Conservation (phyloP, 2,888 invertebrate species). For the Bombylius discolor region DNA sequence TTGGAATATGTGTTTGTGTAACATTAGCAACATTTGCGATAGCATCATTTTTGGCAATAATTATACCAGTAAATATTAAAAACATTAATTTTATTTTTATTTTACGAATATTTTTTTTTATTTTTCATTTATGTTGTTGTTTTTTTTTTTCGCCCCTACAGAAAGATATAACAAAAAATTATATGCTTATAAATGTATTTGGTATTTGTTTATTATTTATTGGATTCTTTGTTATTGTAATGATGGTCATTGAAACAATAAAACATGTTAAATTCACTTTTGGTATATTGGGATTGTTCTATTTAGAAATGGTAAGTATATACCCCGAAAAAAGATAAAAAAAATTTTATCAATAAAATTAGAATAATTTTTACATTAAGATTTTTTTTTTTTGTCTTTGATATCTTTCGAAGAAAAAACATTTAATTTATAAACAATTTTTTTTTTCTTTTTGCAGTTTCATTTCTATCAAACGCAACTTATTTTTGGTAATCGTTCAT, state of each 20-base stretch:
- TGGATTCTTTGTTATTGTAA: not conserved
- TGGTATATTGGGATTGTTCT: no score
- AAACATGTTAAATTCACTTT: no score
- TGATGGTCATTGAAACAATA: no score
- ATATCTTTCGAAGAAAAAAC: no score
- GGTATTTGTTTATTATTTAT: not conserved
- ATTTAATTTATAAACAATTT: not conserved
- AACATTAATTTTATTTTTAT: not conserved
- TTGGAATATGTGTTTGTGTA: not conserved
- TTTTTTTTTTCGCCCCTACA: not conserved
- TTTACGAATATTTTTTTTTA: not conserved
- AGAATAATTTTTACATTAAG: no score
- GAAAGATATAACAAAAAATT: not conserved
- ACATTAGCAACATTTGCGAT: not conserved
- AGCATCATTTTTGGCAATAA: not conserved
- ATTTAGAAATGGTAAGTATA: no score
- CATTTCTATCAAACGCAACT: not conserved
- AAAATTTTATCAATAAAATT: no score
- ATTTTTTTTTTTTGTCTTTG: no score
- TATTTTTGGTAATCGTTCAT: not conserved
- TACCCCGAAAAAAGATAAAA: no score
- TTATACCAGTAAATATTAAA: not conserved
- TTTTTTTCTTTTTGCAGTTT: not conserved
- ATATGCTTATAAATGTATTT: not conserved
- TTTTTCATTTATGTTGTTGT: not conserved